Evolutionary conservation across 2,113 vertebrate species (phyloP).

Genomic region (Bos indicus): DNA sequence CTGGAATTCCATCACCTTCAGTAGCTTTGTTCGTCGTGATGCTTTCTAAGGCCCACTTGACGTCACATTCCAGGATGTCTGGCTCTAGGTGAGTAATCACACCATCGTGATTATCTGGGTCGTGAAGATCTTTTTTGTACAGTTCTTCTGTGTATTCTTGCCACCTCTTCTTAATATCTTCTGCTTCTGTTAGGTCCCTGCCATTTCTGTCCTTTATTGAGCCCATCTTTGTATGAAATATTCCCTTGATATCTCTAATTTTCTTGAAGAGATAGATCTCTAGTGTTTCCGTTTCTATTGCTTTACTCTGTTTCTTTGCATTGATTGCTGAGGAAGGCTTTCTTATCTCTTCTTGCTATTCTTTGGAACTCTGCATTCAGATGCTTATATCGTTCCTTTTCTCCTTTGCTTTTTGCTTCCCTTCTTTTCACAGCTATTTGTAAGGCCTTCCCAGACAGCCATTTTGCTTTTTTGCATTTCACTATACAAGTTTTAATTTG

Average conservation of each 20-base stretch:
- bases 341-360: background rate
- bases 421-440: background rate
- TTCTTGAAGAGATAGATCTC: background rate
- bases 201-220: background rate
- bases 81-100: background rate
- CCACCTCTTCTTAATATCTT: background rate
- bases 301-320: background rate
- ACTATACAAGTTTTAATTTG: background rate
- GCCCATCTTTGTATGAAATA: background rate
- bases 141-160: background rate
- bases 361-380: background rate
- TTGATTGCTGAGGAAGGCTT: background rate
- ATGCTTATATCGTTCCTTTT: background rate
- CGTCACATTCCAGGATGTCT: background rate
- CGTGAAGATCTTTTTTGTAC: fast-evolving
- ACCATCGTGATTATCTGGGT: background rate
- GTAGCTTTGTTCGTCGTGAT: background rate
- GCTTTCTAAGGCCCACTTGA: background rate
- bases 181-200: background rate
- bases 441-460: background rate
- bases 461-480: background rate
- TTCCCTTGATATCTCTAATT: background rate
- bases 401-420: background rate
- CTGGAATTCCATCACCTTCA: too few species aligned
- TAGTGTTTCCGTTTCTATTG: background rate